Evolutionary conservation across 2,888 invertebrate species (phyloP).

Genomic region (Sarcophaga carnaria): DNA sequence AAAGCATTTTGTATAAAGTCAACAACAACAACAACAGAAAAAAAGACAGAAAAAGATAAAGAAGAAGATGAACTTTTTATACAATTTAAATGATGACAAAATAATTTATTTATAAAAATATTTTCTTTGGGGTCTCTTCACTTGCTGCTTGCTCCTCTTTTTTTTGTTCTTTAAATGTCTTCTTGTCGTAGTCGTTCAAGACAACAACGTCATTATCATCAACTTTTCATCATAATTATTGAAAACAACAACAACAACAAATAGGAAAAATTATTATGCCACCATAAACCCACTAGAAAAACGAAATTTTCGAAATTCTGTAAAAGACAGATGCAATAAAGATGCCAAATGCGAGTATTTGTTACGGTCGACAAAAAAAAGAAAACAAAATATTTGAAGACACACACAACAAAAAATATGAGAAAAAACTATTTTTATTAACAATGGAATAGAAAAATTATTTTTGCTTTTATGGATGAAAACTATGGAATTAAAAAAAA

Average conservation of each 20-base stretch:
- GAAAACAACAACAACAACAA: too few species aligned
- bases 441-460: not conserved
- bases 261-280: constrained; percentile 17
- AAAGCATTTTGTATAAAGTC: too few species aligned
- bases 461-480: not conserved
- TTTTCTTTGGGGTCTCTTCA: constrained; percentile 31
- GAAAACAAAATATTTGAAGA: not conserved
- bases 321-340: constrained; percentile 57
- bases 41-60: not conserved
- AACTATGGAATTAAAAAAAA: too few species aligned
- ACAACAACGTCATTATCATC: not conserved
- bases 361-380: not conserved
- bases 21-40: not conserved
- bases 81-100: constrained; percentile 59
- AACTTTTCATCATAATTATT: not conserved
- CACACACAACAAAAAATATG: not conserved
- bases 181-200: not conserved
- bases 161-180: not conserved
- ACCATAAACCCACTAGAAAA: constrained; percentile 51
- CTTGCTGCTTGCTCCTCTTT: constrained; percentile 1
- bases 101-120: constrained; percentile 63
- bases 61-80: too few species aligned
- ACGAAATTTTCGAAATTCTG: constrained; percentile 35
- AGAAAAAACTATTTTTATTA: constrained; percentile 35
- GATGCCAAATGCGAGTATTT: constrained; percentile 31